Evolutionary conservation across 92 coral and sea anemone species (phyloP), one percentile per base, ranked within the genome.

Genomic region (Anthopleura xanthogrammica): DNA sequence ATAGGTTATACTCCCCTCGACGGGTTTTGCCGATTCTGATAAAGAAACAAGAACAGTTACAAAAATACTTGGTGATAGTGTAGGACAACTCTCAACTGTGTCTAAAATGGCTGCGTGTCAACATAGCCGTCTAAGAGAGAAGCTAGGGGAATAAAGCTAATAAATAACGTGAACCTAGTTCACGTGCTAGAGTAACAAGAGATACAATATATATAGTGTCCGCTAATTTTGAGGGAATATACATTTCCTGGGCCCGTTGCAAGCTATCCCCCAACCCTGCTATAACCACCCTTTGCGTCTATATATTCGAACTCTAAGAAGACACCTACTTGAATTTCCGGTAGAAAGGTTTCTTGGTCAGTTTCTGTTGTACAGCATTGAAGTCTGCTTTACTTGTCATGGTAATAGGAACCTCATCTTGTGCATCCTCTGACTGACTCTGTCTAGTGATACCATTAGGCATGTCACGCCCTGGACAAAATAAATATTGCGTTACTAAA

Each of bases 371-470:
- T 1, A 97, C 98, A 11, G 92, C 93, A 57, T 80, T 94, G 85
- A 92, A 97, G 78, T 90, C 98, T 8, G 99, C 95, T 76, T 97
- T 90, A 54, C 99, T 97, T 48, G 90, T 90, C 99, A 97, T 97
- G 12, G 99, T 97, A 84, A 97, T 92, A 7, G 98, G 98, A 13
- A 97, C 88, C 56, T 92, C 94, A 54, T 92, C 94, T 70, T 90
- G 91, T 1, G 84, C 58, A 36, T 94, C 98, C 43, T 94, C 95
- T 23, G 94, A 88, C 54, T 83, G 92, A 72, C 89, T 84, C 62
- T 76, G 62, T 75, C 90, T 72, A 19, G 92, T 76, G 75, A 82
- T 90, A 77, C 93, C 98, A 77, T 91, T 93, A 4, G 91, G 90
- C 41, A 90, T 60, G 60, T 90, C 89, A 79, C 92, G 83, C 70